Evolutionary conservation across 2,113 vertebrate species (phyloP).

Genomic region (Pygoscelis antarcticus): DNA sequence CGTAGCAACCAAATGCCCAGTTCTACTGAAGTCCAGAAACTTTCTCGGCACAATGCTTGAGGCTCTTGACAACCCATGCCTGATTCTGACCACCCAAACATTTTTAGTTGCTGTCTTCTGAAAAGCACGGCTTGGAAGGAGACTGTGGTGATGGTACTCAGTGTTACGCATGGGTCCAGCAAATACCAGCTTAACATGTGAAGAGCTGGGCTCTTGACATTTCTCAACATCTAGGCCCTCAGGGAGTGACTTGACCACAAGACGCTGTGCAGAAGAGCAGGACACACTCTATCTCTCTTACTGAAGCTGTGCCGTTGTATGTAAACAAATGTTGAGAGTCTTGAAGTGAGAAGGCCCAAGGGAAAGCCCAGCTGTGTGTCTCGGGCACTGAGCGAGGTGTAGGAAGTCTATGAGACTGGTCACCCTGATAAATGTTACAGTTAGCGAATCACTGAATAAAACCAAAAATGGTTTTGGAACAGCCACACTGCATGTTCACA

Average conservation of each 20-base stretch:
- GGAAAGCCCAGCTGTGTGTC: not conserved
- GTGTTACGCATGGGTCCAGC: not conserved
- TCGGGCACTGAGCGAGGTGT: not conserved
- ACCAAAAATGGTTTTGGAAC: not conserved
- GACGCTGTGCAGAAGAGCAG: not conserved
- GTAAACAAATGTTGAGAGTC: not conserved
- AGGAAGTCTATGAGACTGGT: not conserved
- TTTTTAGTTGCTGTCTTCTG: not conserved
- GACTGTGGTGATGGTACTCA: not conserved
- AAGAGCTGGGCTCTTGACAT: not conserved
- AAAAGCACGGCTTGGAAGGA: not conserved
- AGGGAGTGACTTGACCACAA: not conserved
- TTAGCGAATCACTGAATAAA: not conserved
- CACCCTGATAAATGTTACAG: not conserved
- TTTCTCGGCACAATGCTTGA: not conserved
- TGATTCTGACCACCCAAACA: not conserved
- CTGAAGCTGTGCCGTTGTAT: not conserved
- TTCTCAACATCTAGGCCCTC: not conserved
- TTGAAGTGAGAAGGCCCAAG: not conserved
- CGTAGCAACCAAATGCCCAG: rapidly evolving
- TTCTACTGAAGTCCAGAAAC: not conserved
- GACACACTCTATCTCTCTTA: not conserved
- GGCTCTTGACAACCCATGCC: not conserved
- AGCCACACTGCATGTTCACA: not conserved
- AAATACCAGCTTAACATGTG: not conserved